Conservation (phyloP, 2,113 vertebrate genomes). For the Balaeniceps rex region DNA sequence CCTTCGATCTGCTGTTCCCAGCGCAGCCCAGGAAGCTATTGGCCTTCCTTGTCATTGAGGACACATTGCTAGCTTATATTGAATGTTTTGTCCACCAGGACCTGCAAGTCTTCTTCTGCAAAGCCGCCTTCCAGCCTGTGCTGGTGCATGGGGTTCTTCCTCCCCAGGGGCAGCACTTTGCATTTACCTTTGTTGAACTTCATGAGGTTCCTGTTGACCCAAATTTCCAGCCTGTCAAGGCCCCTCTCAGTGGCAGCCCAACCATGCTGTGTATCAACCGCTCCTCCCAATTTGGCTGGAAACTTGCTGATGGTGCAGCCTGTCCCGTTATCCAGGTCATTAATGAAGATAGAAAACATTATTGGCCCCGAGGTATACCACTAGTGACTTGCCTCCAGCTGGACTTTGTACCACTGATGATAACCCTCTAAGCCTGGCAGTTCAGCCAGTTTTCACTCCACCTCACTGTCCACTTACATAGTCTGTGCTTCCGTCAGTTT, state of each 20-base stretch:
- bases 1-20: background rate
- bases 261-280: background rate
- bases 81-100: background rate
- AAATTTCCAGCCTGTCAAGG: background rate
- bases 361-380: background rate
- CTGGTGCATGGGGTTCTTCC: background rate
- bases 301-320: background rate
- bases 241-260: background rate
- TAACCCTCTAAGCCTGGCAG: background rate
- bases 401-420: background rate
- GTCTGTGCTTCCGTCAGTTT: background rate
- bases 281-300: background rate
- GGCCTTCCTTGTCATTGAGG: background rate
- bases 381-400: background rate
- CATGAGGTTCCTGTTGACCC: background rate
- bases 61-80: background rate
- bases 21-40: background rate
- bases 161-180: background rate
- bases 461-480: background rate
- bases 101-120: fast-evolving
- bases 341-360: background rate
- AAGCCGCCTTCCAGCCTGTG: background rate
- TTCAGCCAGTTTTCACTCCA: background rate
- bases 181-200: background rate
- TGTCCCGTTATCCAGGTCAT: background rate